Conservation (phyloP, 2,888 invertebrate species). For the Aporophyla nigra region DNA sequence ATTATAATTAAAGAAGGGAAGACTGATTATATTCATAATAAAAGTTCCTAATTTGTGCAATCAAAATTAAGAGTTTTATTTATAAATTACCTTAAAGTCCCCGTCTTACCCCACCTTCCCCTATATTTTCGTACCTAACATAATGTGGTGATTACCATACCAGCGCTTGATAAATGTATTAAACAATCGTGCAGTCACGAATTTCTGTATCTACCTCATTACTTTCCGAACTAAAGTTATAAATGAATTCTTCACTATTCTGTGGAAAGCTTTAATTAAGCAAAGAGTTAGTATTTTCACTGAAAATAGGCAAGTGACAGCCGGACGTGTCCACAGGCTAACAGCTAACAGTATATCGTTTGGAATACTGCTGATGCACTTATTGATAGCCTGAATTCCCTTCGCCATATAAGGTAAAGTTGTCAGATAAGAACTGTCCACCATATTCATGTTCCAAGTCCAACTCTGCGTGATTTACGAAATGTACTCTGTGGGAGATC, state of each 20-base stretch:
- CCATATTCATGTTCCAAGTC: constrained; percentile 52
- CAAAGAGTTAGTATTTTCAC: not conserved
- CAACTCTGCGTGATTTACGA: constrained; percentile 60
- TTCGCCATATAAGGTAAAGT: constrained; percentile 39
- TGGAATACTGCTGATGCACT: constrained; percentile 46
- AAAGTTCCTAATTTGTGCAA: too few relatives aligned
- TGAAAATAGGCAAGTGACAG: constrained; percentile 12
- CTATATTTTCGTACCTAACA: too few relatives aligned
- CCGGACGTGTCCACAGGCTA: constrained; percentile 1
- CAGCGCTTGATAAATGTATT: not conserved
- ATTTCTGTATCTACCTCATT: not conserved
- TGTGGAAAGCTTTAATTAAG: constrained; percentile 25
- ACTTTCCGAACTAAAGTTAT: not conserved
- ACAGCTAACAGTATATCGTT: constrained; percentile 31
- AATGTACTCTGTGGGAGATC: constrained; percentile 53
- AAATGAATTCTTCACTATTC: not conserved
- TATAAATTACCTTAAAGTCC: too few relatives aligned
- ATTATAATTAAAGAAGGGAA: too few relatives aligned
- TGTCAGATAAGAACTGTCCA: constrained; percentile 54
- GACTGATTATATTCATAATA: too few relatives aligned
- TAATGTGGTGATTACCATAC: not conserved
- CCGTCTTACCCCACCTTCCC: too few relatives aligned
- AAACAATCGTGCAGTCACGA: not conserved
- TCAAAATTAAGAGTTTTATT: too few relatives aligned
- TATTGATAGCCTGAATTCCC: constrained; percentile 58